Evolutionary conservation across 2,113 vertebrate genomes (phyloP), one percentile per base, ranked within the genome.

Genomic region (Cichladusa arquata): DNA sequence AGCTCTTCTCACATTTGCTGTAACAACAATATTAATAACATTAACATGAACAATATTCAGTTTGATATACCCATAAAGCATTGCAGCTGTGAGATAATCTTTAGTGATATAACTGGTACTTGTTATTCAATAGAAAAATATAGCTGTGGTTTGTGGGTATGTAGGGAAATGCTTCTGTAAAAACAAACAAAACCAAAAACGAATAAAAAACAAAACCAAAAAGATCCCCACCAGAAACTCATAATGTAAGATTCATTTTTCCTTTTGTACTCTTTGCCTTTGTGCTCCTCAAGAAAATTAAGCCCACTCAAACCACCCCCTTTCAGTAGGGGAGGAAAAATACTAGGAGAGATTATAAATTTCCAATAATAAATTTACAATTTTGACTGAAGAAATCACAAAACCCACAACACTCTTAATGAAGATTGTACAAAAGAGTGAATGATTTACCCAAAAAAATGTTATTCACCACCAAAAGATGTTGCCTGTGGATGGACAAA

Each of bases 331-430:
- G 10, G 38, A 28, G 28, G 56, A n/a, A 54, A 78, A 61, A n/a
- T 61, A 24, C 5, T 4, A 61, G 29, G 24, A 17, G 12, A 5
- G 3, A 24, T 53, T 87, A 40, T 47, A 70, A n/a, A 29, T 70
- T 47, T 28, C 10, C 18, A 22, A 17, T 17, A 28, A 28, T n/a
- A 42, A 51, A 22, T 51, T 42, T 51, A 28, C 23, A n/a, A 26
- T 40, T 51, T 51, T 64, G 31, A 53, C 47, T 47, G n/a, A 40
- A 45, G 19, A 53, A 53, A 45, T 53, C 7, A 12, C 33, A 69
- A 33, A 51, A 38, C 0, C 0, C 61, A 51, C 6, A 26, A 13
- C 6, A 19, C 12, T 19, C 6, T n/a, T n/a, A 47, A n/a, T 29
- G 29, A 40, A 16, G 15, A 38, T 7, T 53, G 8, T 24, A 38